These are phyloP conservation scores for Serranus cabrilla DNA, from an alignment of 2,797 vertebrate genomes.

Conservation along the genomic window DNA sequence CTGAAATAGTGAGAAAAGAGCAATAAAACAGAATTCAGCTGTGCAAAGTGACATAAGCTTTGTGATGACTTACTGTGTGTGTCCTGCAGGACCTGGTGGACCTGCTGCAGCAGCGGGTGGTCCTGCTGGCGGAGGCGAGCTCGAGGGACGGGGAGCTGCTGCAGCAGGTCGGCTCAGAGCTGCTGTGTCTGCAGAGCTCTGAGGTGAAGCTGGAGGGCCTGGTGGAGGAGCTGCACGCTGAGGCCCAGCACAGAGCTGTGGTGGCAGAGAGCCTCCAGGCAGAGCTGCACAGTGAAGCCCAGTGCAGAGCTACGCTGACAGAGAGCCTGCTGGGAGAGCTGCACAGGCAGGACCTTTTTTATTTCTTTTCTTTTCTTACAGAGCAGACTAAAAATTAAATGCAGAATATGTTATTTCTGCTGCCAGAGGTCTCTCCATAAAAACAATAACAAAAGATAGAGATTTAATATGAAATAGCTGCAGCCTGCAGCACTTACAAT, in stretches of 20 bases:
- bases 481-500: too few relatives aligned
- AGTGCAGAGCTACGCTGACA: conserved; percentile 45
- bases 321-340: conserved; percentile 75
- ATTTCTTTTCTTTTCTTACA: not conserved
- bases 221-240: conserved; percentile 81
- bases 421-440: too few relatives aligned
- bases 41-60: not conserved
- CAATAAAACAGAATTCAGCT: not conserved
- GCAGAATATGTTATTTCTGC: too few relatives aligned
- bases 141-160: conserved; percentile 69
- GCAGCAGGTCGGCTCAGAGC: conserved; percentile 78
- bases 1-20: not conserved
- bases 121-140: conserved; percentile 68
- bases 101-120: conserved; percentile 70
- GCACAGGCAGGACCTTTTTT: conserved; percentile 63
- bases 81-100: conserved; percentile 71
- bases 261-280: conserved; percentile 64
- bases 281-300: conserved; percentile 72
- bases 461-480: too few relatives aligned
- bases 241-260: conserved; percentile 65
- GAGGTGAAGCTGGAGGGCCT: conserved; percentile 82
- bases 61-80: not conserved
- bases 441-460: too few relatives aligned
- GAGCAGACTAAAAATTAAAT: too few relatives aligned
- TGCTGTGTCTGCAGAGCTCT: conserved; percentile 82